Base-by-base conservation (phyloP, 2,888 invertebrate species). In the Conchocele bisecta region DNA sequence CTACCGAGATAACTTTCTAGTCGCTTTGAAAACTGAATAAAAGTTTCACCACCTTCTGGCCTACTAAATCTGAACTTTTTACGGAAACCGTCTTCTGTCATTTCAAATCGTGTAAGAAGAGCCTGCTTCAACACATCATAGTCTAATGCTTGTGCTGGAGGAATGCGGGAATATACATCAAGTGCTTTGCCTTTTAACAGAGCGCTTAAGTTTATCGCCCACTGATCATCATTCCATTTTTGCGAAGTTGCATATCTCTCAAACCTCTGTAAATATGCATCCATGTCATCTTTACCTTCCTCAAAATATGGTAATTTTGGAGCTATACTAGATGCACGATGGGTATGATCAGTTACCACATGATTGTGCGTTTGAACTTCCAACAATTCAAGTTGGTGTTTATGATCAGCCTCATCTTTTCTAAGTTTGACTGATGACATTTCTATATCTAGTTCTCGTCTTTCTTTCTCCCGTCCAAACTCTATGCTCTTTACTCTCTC, bases 71-170 rank as follows among this genome's bases (percentile, higher is more conserved):
- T 24, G 13, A 64, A 56, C 5, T 41, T 53, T 56, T 64, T 64
- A 5, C 56, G 31, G 20, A 56, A 56, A 3, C 56, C 48, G 28
- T 64, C 48, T 42, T 64, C 56, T 13, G 64, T 64, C 46, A 56
- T 56, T 24, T 56, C 56, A 33, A 56, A 56, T 17, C 56, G 42
- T 24, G 37, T 56, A 22, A 56, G 20, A 2, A 64, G 29, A 15
- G 56, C 56, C 20, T 56, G 31, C 26, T 64, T 64, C 20, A 64
- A 48, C 13, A 37, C 37, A 39, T 56, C 35, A 44, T 31, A 56
- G 7, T 48, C 28, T 22, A 64, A 31, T 4, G 56, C 46, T 35
- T 46, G 28, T 1, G 44, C 35, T 13, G 31, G 39, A 15, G 53
- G 26, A 13, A 61, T 9, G 13, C 61, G 48, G 5, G 61, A 28